Conservation (phyloP, 2,888 invertebrate genomes). For the Neocrepidodera transversa region DNA sequence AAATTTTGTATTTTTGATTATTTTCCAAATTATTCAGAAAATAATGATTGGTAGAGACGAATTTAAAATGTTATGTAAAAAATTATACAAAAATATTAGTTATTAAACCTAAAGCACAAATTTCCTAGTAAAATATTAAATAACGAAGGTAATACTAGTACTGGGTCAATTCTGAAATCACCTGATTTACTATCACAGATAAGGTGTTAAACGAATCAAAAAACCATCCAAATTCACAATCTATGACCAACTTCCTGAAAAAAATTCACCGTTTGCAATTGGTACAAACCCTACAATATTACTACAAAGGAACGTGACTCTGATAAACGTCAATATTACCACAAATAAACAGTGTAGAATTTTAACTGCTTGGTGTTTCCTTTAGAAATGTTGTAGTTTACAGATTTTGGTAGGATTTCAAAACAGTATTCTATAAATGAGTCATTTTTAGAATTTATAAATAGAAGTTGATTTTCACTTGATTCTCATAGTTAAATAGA, state of each 20-base stretch:
- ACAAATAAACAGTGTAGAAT: slow-evolving; percentile 10
- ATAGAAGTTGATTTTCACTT: too few relatives aligned
- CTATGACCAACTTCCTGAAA: slow-evolving; percentile 16
- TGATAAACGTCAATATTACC: neutral
- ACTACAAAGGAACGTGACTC: slow-evolving; percentile 2
- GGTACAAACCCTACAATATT: neutral
- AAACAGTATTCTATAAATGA: too few relatives aligned
- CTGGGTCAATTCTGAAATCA: slow-evolving; percentile 10
- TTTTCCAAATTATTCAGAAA: too few relatives aligned
- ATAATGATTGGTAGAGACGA: too few relatives aligned
- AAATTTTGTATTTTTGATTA: too few relatives aligned
- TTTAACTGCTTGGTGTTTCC: neutral
- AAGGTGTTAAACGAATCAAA: slow-evolving; percentile 11
- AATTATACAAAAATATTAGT: too few relatives aligned
- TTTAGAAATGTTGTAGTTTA: too few relatives aligned
- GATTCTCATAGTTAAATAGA: too few relatives aligned
- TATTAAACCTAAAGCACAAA: neutral
- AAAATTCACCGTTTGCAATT: slow-evolving; percentile 11
- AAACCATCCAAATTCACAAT: slow-evolving; percentile 16
- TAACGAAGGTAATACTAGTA: neutral
- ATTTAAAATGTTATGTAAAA: too few relatives aligned
- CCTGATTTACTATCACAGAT: slow-evolving; percentile 19
- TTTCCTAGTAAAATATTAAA: neutral
- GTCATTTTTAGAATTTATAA: too few relatives aligned
- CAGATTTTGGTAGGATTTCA: too few relatives aligned